Evolutionary conservation across 2,797 vertebrate species (phyloP).

Genomic region (Gobionotothen gibberifrons): DNA sequence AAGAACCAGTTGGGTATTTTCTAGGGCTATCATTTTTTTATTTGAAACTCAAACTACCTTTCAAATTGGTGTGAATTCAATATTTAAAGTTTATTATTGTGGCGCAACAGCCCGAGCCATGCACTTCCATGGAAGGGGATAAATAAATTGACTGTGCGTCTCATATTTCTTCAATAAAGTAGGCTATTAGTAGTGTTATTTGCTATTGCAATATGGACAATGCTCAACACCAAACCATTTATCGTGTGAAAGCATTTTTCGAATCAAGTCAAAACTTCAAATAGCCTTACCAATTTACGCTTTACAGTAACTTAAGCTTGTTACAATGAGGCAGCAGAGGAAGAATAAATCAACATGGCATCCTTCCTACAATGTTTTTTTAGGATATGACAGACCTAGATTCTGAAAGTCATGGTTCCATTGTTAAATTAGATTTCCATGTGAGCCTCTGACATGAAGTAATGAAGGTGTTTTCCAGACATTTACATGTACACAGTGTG

Average conservation of each 20-base stretch:
- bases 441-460: constrained; percentile 2
- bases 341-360: neutral
- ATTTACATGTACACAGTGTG: constrained; percentile 40
- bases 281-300: neutral
- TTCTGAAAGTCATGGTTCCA: neutral
- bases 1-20: neutral
- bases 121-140: neutral
- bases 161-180: neutral
- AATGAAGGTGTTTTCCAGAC: constrained; percentile 25
- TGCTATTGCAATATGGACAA: neutral
- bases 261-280: too few relatives aligned
- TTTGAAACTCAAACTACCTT: constrained; percentile 15
- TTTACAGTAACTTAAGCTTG: neutral
- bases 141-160: neutral
- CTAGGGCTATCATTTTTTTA: constrained; percentile 6
- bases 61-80: neutral
- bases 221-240: too few relatives aligned
- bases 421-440: neutral
- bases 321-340: neutral
- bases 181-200: neutral
- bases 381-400: neutral
- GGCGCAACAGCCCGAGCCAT: neutral
- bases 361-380: neutral
- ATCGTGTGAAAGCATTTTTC: neutral
- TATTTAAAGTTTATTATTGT: too few relatives aligned